These are phyloP conservation scores for Buathra laborator DNA, from an alignment of 2,888 invertebrate genomes.

Conservation along the genomic window DNA sequence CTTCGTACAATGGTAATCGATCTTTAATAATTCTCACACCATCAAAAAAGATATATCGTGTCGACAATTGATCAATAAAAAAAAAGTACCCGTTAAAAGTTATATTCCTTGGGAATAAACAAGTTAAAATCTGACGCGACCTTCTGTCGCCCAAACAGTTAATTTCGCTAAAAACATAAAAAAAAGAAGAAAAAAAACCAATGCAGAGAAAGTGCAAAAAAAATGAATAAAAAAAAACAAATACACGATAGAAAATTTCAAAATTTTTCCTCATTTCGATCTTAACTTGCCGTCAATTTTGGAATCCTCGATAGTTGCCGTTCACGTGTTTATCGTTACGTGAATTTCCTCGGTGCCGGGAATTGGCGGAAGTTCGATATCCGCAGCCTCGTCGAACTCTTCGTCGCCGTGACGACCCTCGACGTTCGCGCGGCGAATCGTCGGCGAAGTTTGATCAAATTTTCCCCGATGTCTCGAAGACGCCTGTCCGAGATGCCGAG, in stretches of 20 bases:
- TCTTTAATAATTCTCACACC: slow-evolving; percentile 6
- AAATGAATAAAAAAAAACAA: neutral
- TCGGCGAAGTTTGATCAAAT: slow-evolving; percentile 65
- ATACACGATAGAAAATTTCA: slow-evolving; percentile 11
- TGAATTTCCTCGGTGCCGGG: slow-evolving; percentile 40
- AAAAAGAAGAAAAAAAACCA: slow-evolving; percentile 17
- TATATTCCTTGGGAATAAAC: neutral
- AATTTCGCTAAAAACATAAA: neutral
- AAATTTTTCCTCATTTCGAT: neutral
- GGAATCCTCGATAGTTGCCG: neutral
- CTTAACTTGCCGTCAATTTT: neutral
- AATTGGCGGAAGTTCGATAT: slow-evolving; percentile 32
- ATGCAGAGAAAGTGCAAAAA: neutral
- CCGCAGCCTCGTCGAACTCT: slow-evolving; percentile 69
- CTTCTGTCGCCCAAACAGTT: neutral
- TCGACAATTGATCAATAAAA: neutral
- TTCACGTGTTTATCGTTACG: slow-evolving; percentile 18
- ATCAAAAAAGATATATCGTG: neutral
- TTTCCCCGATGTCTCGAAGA: slow-evolving; percentile 72
- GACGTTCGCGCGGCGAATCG: slow-evolving; percentile 9
- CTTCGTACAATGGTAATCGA: neutral
- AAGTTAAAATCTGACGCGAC: neutral
- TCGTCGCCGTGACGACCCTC: slow-evolving; percentile 68
- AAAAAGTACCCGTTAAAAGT: slow-evolving; percentile 8
- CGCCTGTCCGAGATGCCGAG: slow-evolving; percentile 76